phyloP scores from a whole-genome alignment of 2,113 vertebrate genomes.

The Aegotheles bennettii region DNA sequence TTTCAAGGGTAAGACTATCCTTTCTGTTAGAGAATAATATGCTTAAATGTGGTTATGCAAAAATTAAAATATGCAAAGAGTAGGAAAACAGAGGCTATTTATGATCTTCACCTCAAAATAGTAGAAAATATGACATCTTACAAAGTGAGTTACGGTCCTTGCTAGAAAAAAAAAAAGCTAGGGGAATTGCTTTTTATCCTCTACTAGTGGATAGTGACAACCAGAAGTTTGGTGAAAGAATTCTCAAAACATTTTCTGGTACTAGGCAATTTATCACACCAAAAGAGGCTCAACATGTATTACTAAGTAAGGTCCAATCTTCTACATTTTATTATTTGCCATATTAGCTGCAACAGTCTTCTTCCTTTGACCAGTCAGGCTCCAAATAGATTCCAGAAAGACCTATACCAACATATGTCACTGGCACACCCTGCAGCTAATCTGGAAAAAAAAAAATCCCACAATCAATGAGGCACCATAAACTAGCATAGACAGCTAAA shows the following conservation, averaged over 20 bases:
- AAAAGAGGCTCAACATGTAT: background rate
- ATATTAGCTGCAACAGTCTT: background rate
- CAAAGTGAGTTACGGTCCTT: background rate
- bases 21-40: background rate
- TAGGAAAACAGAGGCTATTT: background rate
- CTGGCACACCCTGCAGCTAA: background rate
- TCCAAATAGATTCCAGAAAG: background rate
- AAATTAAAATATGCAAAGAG: background rate
- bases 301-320: background rate
- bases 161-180: background rate
- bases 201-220: background rate
- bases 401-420: background rate
- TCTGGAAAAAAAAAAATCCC: background rate
- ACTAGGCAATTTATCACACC: background rate
- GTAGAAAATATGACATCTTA: background rate
- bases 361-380: background rate
- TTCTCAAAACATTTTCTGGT: background rate
- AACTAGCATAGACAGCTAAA: background rate
- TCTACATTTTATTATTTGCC: background rate
- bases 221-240: background rate
- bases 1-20: background rate
- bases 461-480: background rate
- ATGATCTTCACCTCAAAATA: background rate
- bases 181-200: background rate
- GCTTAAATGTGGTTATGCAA: background rate